These are phyloP conservation scores for Serranus cabrilla DNA, from an alignment of 2,797 vertebrate species.

Conservation along the genomic window DNA sequence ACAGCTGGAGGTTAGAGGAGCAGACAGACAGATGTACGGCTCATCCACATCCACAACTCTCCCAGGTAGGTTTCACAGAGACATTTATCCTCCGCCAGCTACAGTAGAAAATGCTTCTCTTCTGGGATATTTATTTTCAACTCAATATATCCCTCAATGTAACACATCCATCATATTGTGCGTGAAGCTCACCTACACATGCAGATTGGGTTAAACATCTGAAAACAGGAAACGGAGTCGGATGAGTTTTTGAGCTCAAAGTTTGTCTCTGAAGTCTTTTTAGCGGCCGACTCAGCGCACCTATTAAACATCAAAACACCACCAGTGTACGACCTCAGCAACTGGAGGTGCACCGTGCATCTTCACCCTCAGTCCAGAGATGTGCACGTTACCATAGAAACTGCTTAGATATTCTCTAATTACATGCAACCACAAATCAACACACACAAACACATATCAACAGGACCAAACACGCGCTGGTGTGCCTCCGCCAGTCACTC, in stretches of 20 bases:
- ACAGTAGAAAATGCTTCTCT: slow-evolving; percentile 48
- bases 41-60: slow-evolving; percentile 58
- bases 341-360: slow-evolving; percentile 20
- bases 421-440: slow-evolving; percentile 44
- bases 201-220: slow-evolving; percentile 46
- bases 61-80: slow-evolving; percentile 61
- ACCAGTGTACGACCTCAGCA: slow-evolving; percentile 22
- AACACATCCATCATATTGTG: slow-evolving; percentile 60
- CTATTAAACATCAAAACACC: slow-evolving; percentile 66
- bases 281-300: slow-evolving; percentile 9
- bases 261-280: slow-evolving; percentile 30
- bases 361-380: slow-evolving; percentile 44
- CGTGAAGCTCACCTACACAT: slow-evolving; percentile 54
- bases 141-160: slow-evolving; percentile 56
- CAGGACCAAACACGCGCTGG: not conserved
- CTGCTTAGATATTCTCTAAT: slow-evolving; percentile 63
- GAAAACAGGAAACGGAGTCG: slow-evolving; percentile 21
- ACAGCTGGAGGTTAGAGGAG: slow-evolving; percentile 28
- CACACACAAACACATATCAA: slow-evolving; percentile 7
- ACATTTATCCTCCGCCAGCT: slow-evolving; percentile 64
- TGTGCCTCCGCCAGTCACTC: too few relatives aligned
- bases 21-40: slow-evolving; percentile 59
- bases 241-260: slow-evolving; percentile 27
- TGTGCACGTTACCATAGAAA: slow-evolving; percentile 73
- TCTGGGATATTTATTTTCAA: slow-evolving; percentile 55